Evolutionary conservation across 2,888 invertebrate genomes (phyloP).

Genomic region (Chymomyza caudatula): DNA sequence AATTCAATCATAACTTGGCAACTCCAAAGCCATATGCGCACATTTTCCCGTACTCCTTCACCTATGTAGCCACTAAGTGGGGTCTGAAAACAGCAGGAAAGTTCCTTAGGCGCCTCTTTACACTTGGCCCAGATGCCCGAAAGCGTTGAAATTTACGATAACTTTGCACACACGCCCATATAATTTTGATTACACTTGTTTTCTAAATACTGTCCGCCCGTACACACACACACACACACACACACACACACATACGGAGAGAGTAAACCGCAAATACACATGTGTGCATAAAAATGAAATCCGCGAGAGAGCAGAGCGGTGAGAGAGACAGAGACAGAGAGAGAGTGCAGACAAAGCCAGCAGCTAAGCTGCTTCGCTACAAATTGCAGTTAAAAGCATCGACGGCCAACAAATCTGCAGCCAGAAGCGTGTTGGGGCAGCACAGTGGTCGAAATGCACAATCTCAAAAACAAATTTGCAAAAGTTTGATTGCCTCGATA

Average conservation of each 20-base stretch:
- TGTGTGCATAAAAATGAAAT: conserved; percentile 11
- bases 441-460: too few species aligned
- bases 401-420: conserved; percentile 45
- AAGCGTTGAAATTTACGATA: conserved; percentile 57
- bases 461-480: too few species aligned
- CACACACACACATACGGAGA: conserved; percentile 1
- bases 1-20: conserved; percentile 68
- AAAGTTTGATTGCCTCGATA: too few species aligned
- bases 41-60: not conserved
- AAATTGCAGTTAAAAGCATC: conserved; percentile 63
- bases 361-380: conserved; percentile 59
- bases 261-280: conserved; percentile 30
- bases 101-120: not conserved
- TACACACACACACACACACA: conserved; percentile 35
- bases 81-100: not conserved
- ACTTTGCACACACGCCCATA: conserved; percentile 55
- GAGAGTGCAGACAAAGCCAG: not conserved
- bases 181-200: conserved; percentile 71
- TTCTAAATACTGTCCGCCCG: conserved; percentile 57
- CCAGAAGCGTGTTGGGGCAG: not conserved
- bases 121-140: conserved; percentile 48
- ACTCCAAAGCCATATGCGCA: conserved; percentile 23
- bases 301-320: too few species aligned
- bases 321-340: not conserved
- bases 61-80: not conserved